Percentiles rank a stretch among this genome's conserved stretches.
Evolutionary conservation across 1,140 invertebrate species (phyloP).

Genomic region (Drosophila kurseongensis): DNA sequence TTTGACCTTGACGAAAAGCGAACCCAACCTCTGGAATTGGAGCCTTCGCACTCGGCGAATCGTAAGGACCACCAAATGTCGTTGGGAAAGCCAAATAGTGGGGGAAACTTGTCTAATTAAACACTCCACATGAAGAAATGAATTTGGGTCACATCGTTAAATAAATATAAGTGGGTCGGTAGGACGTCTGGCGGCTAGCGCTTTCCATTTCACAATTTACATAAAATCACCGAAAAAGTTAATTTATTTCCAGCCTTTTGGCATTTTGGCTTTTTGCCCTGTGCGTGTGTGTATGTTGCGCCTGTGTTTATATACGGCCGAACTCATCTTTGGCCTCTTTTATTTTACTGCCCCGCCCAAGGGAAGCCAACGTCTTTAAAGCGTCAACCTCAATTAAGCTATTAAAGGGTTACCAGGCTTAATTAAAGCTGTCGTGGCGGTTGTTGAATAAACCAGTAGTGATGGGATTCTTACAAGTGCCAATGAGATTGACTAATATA

Average conservation of each 20-base stretch:
- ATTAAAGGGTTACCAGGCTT: conserved; percentile 64
- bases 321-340: conserved; percentile 41
- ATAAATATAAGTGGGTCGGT: conserved; percentile 79
- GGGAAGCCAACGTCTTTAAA: conserved; percentile 63
- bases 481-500: neutral
- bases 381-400: conserved; percentile 76
- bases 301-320: conserved; percentile 45
- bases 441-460: neutral
- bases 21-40: conserved; percentile 1
- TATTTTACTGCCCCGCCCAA: conserved; percentile 14
- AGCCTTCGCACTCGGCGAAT: conserved; percentile 44
- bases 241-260: conserved; percentile 77
- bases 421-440: conserved; percentile 19
- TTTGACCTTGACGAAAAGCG: conserved; percentile 70
- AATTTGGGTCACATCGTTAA: conserved; percentile 83
- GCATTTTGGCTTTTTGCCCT: conserved; percentile 46
- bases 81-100: neutral
- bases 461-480: neutral
- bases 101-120: conserved; percentile 71
- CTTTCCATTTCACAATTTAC: conserved; percentile 67
- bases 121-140: conserved; percentile 80
- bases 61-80: conserved; percentile 71
- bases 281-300: conserved; percentile 10
- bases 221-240: conserved; percentile 79
- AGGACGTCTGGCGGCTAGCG: conserved; percentile 22